These are phyloP conservation scores for Acrocyrtus sp. DNA, from an alignment of 2,888 invertebrate genomes.

Conservation along the genomic window DNA sequence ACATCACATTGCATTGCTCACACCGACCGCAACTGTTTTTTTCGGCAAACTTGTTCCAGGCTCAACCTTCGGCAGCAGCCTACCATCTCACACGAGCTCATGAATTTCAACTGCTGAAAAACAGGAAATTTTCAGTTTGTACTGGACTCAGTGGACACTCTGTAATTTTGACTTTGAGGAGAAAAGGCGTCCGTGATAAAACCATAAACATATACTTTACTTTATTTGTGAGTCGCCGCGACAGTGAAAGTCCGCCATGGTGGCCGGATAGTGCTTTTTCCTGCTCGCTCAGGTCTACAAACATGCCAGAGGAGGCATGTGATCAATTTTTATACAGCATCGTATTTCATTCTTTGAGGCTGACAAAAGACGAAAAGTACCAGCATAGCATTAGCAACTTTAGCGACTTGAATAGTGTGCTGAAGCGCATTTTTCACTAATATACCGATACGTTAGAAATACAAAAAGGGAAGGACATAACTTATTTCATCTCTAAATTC, in stretches of 20 bases:
- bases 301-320: neutral
- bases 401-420: too few relatives aligned
- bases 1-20: too few relatives aligned
- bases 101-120: neutral
- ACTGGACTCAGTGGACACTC: neutral
- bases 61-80: too few relatives aligned
- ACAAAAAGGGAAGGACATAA: constrained; percentile 27
- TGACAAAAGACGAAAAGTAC: neutral
- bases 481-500: constrained; percentile 29
- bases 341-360: neutral
- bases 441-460: constrained; percentile 37
- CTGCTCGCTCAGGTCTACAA: neutral
- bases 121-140: neutral
- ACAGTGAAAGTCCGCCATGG: neutral
- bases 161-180: too few relatives aligned
- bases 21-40: too few relatives aligned
- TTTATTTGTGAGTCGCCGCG: neutral
- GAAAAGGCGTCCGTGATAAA: neutral
- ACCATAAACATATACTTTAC: neutral
- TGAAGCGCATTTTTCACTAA: constrained; percentile 27
- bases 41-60: too few relatives aligned
- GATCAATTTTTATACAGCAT: neutral
- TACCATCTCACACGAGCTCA: neutral
- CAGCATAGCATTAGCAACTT: neutral
- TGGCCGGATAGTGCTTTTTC: neutral